phyloP scores from a whole-genome alignment of 2,888 invertebrate genomes.

The Drosophila subquinaria region DNA sequence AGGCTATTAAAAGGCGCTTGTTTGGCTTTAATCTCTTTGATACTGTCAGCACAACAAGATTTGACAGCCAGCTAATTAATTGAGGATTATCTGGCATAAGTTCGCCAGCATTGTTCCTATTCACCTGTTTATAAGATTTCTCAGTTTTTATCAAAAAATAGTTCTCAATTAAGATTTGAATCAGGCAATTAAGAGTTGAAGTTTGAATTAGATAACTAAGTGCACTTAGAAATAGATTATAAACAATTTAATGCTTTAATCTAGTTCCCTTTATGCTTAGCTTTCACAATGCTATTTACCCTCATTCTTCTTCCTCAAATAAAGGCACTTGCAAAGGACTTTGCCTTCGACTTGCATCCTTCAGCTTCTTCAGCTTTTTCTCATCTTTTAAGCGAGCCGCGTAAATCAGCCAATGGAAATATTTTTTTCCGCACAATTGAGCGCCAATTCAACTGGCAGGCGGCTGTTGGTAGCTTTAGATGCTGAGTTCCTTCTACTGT shows the following conservation, averaged over 20 bases:
- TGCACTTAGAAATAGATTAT: conserved; percentile 2
- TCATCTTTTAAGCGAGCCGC: conserved; percentile 27
- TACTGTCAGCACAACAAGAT: conserved; percentile 2
- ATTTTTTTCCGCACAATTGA: conserved; percentile 70
- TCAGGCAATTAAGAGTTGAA: not conserved
- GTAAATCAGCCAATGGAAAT: conserved; percentile 69
- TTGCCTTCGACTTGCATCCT: not conserved
- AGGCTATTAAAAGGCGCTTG: conserved; percentile 11
- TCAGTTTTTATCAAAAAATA: not conserved
- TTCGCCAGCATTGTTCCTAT: not conserved
- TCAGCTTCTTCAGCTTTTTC: conserved; percentile 8
- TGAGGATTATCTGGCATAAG: conserved; percentile 15
- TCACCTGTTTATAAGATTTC: not conserved
- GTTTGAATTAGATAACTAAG: not conserved
- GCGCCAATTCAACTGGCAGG: conserved; percentile 62
- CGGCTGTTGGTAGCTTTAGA: conserved; percentile 26
- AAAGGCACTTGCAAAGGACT: not conserved
- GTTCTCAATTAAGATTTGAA: not conserved
- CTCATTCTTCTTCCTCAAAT: not conserved
- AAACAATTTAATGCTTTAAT: conserved; percentile 11
- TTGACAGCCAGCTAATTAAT: conserved; percentile 27
- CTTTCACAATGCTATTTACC: not conserved
- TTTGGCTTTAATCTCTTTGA: conserved; percentile 12
- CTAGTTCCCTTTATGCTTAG: not conserved
- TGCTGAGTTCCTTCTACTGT: conserved; percentile 1